Evolutionary conservation across 2,797 vertebrate genomes (phyloP).

Genomic region (Liparis tanakae): DNA sequence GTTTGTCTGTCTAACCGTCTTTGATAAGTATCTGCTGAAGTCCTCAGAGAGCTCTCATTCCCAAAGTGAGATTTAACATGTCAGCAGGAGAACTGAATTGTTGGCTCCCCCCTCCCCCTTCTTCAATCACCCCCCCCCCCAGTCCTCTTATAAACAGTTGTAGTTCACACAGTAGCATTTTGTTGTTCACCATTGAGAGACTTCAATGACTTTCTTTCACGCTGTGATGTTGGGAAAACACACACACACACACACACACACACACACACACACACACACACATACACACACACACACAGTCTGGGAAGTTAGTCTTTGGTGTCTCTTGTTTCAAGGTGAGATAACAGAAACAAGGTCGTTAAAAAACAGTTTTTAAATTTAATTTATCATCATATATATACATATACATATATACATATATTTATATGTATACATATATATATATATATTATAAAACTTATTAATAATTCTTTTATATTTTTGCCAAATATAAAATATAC

Average conservation of each 20-base stretch:
- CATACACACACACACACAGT: background rate
- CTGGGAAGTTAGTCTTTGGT: slow-evolving; percentile 37
- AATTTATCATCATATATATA: too few species aligned
- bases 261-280: slow-evolving; percentile 6
- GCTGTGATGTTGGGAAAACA: slow-evolving; percentile 47
- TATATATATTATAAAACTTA: too few species aligned
- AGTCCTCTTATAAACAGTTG: slow-evolving; percentile 58
- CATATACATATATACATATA: too few species aligned
- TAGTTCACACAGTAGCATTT: slow-evolving; percentile 74
- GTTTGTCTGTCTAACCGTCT: slow-evolving; percentile 74
- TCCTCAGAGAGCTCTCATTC: slow-evolving; percentile 58
- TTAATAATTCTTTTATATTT: too few species aligned
- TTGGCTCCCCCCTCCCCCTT: slow-evolving; percentile 47
- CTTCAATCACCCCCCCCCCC: background rate
- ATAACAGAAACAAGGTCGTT: slow-evolving; percentile 33
- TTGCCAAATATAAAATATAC: too few species aligned
- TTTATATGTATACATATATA: too few species aligned
- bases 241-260: too few species aligned
- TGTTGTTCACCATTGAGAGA: slow-evolving; percentile 61
- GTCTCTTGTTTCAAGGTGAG: slow-evolving; percentile 54
- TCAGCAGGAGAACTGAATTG: slow-evolving; percentile 76
- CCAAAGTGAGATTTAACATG: slow-evolving; percentile 78
- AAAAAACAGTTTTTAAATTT: background rate
- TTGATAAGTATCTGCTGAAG: slow-evolving; percentile 85
- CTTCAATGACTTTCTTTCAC: slow-evolving; percentile 58